phyloP scores from a whole-genome alignment of 2,888 invertebrate genomes.

The Helleia helle region DNA sequence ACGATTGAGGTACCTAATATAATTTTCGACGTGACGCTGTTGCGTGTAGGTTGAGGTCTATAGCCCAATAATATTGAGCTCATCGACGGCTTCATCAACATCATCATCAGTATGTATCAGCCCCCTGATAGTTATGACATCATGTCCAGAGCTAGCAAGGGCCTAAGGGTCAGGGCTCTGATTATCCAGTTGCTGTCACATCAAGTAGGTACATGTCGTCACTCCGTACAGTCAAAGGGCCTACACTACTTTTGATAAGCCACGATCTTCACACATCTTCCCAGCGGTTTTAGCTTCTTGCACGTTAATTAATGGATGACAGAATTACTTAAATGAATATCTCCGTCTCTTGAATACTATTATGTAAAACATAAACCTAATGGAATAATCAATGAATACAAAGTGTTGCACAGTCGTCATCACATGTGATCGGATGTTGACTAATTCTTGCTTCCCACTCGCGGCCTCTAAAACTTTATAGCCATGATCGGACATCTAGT shows the following conservation, averaged over 20 bases:
- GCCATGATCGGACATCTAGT: background rate
- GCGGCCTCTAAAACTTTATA: background rate
- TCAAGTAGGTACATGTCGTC: too few relatives aligned
- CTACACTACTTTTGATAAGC: too few relatives aligned
- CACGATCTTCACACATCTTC: too few relatives aligned
- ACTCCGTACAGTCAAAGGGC: too few relatives aligned
- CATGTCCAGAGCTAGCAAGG: too few relatives aligned
- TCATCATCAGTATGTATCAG: too few relatives aligned
- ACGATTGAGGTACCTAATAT: slow-evolving; percentile 5
- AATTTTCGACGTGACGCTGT: slow-evolving; percentile 7
- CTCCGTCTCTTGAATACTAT: background rate
- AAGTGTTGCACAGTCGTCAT: background rate
- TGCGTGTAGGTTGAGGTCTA: slow-evolving; percentile 1
- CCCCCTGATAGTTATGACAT: too few relatives aligned
- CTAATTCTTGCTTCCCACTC: background rate
- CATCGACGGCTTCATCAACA: too few relatives aligned
- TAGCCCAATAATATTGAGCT: slow-evolving; percentile 4
- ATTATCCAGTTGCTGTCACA: too few relatives aligned
- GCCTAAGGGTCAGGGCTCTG: too few relatives aligned
- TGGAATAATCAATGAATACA: background rate
- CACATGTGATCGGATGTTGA: background rate
- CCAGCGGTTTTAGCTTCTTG: too few relatives aligned
- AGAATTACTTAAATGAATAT: background rate
- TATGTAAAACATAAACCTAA: background rate
- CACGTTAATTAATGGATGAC: too few relatives aligned